Conservation (phyloP, 35 echinoderm and acorn worm species). For the Lytechinus variegatus region DNA sequence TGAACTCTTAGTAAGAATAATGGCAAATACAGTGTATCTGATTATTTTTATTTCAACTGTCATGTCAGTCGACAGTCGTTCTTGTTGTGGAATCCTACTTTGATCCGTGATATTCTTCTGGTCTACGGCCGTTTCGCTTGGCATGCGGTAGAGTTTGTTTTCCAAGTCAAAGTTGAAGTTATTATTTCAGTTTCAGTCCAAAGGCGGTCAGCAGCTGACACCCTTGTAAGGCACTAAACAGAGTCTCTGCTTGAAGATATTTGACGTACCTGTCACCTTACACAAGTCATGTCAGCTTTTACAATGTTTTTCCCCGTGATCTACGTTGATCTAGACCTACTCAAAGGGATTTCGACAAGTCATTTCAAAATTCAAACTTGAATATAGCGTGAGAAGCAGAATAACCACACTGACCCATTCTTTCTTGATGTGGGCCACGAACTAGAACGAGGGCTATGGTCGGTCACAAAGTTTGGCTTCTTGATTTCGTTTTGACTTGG, state of each 20-base stretch:
- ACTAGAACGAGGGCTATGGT: not conserved
- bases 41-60: not conserved
- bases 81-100: not conserved
- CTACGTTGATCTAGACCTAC: not conserved
- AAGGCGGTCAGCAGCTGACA: not conserved
- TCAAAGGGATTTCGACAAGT: not conserved
- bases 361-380: not conserved
- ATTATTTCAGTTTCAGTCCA: not conserved
- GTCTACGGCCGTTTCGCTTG: not conserved
- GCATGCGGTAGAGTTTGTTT: conserved; percentile 9
- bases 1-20: not conserved
- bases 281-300: not conserved
- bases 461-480: not conserved
- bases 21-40: not conserved
- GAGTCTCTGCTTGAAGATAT: not conserved
- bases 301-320: not conserved
- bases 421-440: not conserved
- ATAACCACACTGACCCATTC: not conserved
- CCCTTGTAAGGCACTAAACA: not conserved
- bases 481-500: not conserved
- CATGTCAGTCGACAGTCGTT: not conserved
- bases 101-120: not conserved
- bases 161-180: not conserved
- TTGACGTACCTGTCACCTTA: not conserved
- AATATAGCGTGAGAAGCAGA: not conserved